These are phyloP conservation scores for Acutogordius australiensis DNA, from an alignment of 2,888 invertebrate species.

Conservation along the genomic window DNA sequence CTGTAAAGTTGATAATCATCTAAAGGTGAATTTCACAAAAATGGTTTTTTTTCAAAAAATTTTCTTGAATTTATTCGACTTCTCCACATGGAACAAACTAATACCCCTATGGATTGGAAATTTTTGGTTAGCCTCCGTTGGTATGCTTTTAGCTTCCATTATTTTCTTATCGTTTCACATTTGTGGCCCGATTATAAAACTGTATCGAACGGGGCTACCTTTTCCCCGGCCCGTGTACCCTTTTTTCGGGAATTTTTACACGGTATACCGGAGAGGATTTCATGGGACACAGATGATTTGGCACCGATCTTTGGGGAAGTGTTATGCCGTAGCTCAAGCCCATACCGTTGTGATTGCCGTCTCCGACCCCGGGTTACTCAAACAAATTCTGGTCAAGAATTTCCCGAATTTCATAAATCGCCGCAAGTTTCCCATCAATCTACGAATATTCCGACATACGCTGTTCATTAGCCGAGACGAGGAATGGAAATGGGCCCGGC, in stretches of 20 bases:
- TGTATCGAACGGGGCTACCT: no score
- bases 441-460: background rate
- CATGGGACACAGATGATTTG: background rate
- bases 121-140: no score
- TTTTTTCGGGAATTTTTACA: background rate
- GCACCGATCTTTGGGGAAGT: background rate
- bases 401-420: background rate
- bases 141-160: no score
- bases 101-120: no score
- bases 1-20: no score
- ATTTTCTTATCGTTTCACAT: no score
- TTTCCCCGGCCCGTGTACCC: no score
- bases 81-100: no score
- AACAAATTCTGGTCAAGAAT: background rate
- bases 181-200: no score
- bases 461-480: background rate
- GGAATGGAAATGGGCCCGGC: background rate
- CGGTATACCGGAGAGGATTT: background rate
- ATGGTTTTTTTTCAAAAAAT: no score
- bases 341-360: background rate
- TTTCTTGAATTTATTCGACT: no score
- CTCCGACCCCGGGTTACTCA: background rate
- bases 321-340: background rate
- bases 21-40: no score
- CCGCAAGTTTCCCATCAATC: background rate